Evolutionary conservation across 2,888 invertebrate genomes (phyloP).

Genomic region (Tholera decimalis): DNA sequence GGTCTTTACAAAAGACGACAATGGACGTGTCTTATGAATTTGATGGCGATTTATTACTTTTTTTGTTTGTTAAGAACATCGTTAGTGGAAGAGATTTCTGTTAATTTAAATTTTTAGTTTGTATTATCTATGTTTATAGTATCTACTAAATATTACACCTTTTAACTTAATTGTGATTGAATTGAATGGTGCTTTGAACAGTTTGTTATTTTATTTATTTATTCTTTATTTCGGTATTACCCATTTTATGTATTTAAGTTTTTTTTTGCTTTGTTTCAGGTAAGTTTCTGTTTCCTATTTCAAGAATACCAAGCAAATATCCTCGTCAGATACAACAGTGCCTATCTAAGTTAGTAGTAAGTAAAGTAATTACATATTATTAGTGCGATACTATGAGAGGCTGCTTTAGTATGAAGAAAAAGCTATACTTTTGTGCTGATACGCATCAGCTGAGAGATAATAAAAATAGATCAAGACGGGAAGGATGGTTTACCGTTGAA

Average conservation of each 20-base stretch:
- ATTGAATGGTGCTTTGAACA: not conserved
- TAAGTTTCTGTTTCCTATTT: conserved; percentile 31
- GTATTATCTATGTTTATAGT: no score
- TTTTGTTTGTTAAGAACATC: no score
- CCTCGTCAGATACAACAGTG: no score
- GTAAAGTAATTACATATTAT: not conserved
- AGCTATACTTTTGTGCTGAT: no score
- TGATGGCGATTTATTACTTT: not conserved
- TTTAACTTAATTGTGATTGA: no score
- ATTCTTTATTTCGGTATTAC: no score
- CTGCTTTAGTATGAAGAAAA: no score
- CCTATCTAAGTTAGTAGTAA: not conserved
- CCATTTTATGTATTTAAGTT: conserved; percentile 9
- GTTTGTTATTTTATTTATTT: not conserved
- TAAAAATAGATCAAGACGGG: not conserved
- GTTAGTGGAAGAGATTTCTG: not conserved
- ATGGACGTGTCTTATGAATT: not conserved
- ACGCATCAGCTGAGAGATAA: no score
- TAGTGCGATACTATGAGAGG: no score
- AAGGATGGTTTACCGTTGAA: no score
- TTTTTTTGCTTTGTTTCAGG: conserved; percentile 45
- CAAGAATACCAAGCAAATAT: not conserved
- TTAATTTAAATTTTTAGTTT: no score
- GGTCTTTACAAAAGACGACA: not conserved
- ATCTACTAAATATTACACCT: no score